These are phyloP conservation scores for Xylota segnis DNA, from an alignment of 2,888 invertebrate genomes.

Conservation along the genomic window DNA sequence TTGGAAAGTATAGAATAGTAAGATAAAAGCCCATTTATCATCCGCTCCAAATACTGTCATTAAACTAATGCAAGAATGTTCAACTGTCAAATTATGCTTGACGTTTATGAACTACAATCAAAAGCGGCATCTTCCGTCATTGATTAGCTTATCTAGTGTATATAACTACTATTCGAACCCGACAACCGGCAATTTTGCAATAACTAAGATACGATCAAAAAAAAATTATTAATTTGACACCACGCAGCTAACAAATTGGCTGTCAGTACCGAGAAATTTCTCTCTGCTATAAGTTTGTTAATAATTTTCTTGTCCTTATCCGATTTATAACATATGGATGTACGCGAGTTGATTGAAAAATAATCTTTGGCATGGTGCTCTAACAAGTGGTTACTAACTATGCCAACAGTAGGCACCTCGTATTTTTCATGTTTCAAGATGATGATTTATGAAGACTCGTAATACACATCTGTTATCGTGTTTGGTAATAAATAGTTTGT, in stretches of 20 bases:
- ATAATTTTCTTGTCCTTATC: conserved; percentile 12
- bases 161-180: not conserved
- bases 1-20: not conserved
- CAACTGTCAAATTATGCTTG: not conserved
- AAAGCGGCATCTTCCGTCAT: conserved; percentile 11
- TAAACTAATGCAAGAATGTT: not conserved
- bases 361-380: not conserved
- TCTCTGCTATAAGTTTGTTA: conserved; percentile 22
- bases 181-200: not conserved
- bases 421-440: conserved; percentile 28
- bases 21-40: not conserved
- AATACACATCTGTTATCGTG: conserved; percentile 34
- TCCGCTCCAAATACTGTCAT: not conserved
- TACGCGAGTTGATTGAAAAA: not conserved
- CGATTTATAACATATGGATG: conserved; percentile 6
- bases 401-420: not conserved
- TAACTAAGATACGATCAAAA: not conserved
- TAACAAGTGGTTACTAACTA: not conserved
- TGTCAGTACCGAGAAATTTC: conserved; percentile 48
- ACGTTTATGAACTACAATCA: not conserved
- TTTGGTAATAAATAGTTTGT: conserved; percentile 57
- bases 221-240: conserved; percentile 49
- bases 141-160: not conserved
- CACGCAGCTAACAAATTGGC: conserved; percentile 28
- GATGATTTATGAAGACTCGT: conserved; percentile 49